Base-by-base conservation (phyloP, 1,140 invertebrate species). In the Euura saliciscinereae region DNA sequence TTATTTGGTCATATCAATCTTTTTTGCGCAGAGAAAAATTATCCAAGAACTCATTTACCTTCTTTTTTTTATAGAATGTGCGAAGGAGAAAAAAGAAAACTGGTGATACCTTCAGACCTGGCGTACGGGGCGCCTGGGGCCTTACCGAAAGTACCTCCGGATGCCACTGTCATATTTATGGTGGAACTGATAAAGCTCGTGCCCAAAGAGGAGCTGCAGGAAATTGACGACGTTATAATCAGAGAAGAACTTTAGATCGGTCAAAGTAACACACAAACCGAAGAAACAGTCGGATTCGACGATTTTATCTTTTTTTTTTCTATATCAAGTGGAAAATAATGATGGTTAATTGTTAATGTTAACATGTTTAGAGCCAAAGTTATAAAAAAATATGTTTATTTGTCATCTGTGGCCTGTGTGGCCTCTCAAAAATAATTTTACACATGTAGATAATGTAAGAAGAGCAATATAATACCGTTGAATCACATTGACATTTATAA, bases 121-220 rank as follows among this genome's bases (percentile, higher is more conserved):
- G 95, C 91, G 1, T 97, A 97, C 85, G 95, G 95, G 44, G 89
- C 91, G 45, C 85, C 88, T 74, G 95, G 95, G 71, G 92, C 93
- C 43, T 93, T 93, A 66, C 93, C 94, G 8, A 95, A 93, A 86
- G 96, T 97, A 79, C 94, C 94, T 64, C 90, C 91, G 71, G 91
- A 93, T 82, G 90, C 94, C 65, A 93, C 92, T n/a, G 86, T 97
- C 4, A 91, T 93, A 77, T 97, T 96, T 88, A 93, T 95, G 86
- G 93, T 96, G 7, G 94, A 96, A 87, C 86, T 96, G 68, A 84
- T 96, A 1, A 94, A 95, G 83, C 94, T 96, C 80, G 93, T 95
- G 74, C 84, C 89, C 76, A 90, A 90, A 81, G 86, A 88, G 72
- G 90, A 92, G 77, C 81, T 91, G 6, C 91, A 65, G 73, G 74